phyloP scores from a whole-genome alignment of 2,888 invertebrate genomes.

The Keiferia lycopersicella region DNA sequence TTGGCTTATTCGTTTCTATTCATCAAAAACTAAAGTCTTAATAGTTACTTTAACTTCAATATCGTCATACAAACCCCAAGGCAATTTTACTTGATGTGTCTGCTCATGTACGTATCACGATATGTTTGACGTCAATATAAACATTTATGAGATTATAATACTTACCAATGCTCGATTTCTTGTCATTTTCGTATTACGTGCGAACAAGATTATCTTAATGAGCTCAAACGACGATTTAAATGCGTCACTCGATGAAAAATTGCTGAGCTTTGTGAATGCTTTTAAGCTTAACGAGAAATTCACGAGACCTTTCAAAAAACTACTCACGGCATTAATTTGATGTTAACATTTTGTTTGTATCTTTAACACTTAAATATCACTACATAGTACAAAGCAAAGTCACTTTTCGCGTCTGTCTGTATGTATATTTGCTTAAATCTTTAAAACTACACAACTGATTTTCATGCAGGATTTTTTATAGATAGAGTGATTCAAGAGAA shows the following conservation, averaged over 20 bases:
- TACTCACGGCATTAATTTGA: constrained; percentile 19
- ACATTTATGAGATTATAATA: constrained; percentile 1
- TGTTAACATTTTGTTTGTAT: constrained; percentile 12
- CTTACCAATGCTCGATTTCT: background rate
- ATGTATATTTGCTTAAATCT: no score
- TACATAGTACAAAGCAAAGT: no score
- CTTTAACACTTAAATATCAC: constrained; percentile 15
- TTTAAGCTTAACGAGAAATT: constrained; percentile 29
- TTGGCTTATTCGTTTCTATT: background rate
- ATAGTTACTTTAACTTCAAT: no score
- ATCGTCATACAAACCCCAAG: no score
- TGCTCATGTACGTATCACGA: background rate
- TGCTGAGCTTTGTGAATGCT: constrained; percentile 18
- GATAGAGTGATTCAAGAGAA: no score
- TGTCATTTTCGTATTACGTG: constrained; percentile 16
- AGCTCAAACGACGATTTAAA: constrained; percentile 26
- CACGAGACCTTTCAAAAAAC: constrained; percentile 31
- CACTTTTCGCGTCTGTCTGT: no score
- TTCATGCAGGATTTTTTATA: no score
- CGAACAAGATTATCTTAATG: constrained; percentile 27
- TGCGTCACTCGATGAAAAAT: constrained; percentile 31
- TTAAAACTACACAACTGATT: no score
- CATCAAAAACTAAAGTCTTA: background rate
- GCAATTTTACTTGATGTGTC: no score
- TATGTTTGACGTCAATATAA: constrained; percentile 24